Evolutionary conservation across 2,113 vertebrate species (phyloP).

Genomic region (Uria aalge): DNA sequence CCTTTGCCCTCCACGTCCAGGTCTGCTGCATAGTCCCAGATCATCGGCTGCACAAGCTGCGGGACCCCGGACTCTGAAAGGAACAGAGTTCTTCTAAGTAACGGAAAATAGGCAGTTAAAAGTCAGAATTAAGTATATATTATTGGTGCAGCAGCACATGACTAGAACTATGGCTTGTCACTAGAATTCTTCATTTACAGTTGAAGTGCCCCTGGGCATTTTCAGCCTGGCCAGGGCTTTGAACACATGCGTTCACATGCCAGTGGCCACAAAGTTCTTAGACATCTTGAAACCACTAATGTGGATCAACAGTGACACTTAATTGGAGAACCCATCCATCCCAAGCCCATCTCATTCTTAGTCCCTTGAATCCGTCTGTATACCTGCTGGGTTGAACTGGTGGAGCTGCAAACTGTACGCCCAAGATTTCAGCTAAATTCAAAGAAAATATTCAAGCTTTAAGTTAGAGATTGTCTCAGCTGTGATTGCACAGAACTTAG

Average conservation of each 20-base stretch:
- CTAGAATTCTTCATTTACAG: background rate
- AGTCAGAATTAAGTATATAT: background rate
- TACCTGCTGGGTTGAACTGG: background rate
- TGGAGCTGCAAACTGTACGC: background rate
- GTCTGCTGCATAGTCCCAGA: conserved; percentile 91
- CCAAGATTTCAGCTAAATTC: background rate
- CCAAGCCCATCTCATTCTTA: background rate
- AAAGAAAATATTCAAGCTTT: background rate
- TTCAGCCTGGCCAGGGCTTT: background rate
- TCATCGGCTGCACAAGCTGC: conserved; percentile 87
- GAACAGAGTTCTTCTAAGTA: background rate
- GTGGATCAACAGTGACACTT: background rate
- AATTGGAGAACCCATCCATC: background rate
- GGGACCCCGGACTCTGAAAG: conserved; percentile 84
- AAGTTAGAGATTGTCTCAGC: background rate
- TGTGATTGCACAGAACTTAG: background rate
- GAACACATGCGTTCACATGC: fast-evolving
- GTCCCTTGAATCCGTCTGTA: background rate
- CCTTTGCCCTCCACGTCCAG: conserved; percentile 84
- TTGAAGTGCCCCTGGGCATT: background rate
- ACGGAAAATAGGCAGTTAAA: background rate
- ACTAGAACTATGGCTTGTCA: background rate
- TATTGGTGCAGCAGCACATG: background rate
- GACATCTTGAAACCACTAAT: background rate
- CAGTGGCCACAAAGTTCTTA: background rate